phyloP scores from a whole-genome alignment of 1,140 invertebrate species.

The Drosophila nannoptera region DNA sequence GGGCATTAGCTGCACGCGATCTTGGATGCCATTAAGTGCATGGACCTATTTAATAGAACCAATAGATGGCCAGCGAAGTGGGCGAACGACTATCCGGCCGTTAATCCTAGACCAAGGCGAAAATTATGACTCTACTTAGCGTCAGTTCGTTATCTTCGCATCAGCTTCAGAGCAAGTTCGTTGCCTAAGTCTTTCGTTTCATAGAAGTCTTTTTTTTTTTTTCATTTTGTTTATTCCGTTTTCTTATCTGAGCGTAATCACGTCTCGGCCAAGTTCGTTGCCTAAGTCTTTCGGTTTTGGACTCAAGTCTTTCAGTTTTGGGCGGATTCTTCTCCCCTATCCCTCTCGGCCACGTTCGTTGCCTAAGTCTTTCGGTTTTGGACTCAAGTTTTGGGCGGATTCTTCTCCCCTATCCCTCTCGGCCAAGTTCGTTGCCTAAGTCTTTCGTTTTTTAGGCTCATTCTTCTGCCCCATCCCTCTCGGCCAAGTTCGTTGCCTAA shows the following conservation, averaged over 20 bases:
- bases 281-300: constrained; percentile 29
- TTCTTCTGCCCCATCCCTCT: not conserved
- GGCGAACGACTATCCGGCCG: no score
- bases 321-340: not conserved
- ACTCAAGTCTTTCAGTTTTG: not conserved
- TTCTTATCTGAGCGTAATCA: no score
- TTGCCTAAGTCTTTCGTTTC: constrained; percentile 66
- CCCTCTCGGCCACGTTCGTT: constrained; percentile 37
- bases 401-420: not conserved
- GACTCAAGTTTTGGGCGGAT: not conserved
- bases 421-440: constrained; percentile 67
- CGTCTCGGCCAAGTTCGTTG: constrained; percentile 11
- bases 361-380: constrained; percentile 61
- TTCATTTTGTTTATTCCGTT: no score
- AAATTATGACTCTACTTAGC: no score
- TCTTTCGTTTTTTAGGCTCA: constrained; percentile 74
- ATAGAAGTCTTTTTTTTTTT: not conserved
- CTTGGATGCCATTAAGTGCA: no score
- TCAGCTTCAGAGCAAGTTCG: constrained; percentile 45
- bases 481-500: constrained; percentile 19
- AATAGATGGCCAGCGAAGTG: no score
- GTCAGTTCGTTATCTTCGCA: no score
- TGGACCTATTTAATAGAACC: no score
- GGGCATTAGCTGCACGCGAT: no score
- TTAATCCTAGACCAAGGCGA: no score